Percentiles rank a stretch among this genome's conserved stretches.
Evolutionary conservation across 2,113 vertebrate species (phyloP).

Genomic region (Podarcis raffonei): DNA sequence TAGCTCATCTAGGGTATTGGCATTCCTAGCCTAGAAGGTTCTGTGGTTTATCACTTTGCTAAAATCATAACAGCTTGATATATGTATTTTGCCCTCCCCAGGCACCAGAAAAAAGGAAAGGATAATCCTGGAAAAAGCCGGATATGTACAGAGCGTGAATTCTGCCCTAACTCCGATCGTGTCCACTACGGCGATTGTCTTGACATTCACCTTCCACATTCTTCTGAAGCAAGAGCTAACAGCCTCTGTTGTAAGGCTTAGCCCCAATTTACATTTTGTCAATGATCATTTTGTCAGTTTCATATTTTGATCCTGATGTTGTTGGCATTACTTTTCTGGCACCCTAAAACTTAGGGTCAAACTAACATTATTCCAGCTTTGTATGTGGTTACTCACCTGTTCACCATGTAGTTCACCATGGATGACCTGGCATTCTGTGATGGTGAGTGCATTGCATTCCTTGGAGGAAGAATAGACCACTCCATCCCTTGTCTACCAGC

Average conservation of each 20-base stretch:
- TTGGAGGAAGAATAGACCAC: not conserved
- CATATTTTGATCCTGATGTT: not conserved
- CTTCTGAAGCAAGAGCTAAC: conserved; percentile 66
- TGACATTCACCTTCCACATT: conserved; percentile 80
- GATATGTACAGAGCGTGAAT: conserved; percentile 80
- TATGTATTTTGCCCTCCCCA: conserved; percentile 43
- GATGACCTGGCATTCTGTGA: too few relatives aligned
- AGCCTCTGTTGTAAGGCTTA: conserved; percentile 73
- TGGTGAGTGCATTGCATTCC: not conserved
- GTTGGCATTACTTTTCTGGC: not conserved
- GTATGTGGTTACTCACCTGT: not conserved
- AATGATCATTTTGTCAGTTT: not conserved
- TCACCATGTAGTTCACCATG: not conserved
- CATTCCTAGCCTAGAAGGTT: not conserved
- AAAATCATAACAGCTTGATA: not conserved
- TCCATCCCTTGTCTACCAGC: not conserved
- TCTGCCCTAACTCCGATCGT: conserved; percentile 66
- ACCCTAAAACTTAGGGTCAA: not conserved
- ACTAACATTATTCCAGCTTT: not conserved
- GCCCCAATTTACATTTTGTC: too few relatives aligned
- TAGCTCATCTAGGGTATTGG: too few relatives aligned
- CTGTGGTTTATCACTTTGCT: not conserved
- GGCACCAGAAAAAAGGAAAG: conserved; percentile 76
- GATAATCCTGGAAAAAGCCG: conserved; percentile 68
- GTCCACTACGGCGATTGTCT: conserved; percentile 74